Conservation (phyloP, 1,140 invertebrate species). For the Stenopsyche tienmushanensis region DNA sequence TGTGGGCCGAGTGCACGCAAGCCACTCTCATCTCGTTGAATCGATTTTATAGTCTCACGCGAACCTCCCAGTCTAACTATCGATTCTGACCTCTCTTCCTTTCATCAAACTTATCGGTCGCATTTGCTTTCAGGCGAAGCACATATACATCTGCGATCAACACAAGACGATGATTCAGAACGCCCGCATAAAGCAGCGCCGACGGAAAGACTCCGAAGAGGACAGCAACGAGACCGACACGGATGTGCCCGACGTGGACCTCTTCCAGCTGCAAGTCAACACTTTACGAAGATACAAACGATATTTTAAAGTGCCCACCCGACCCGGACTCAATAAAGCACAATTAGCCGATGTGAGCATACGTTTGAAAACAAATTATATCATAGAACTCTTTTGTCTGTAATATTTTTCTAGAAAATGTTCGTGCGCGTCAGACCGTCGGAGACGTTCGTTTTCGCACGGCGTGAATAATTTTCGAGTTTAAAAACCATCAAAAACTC, state of each 20-base stretch:
- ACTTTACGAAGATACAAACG: slow-evolving; percentile 90
- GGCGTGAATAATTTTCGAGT: not conserved
- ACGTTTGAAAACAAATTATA: slow-evolving; percentile 10
- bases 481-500: too few relatives aligned
- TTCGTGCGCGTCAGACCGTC: too few relatives aligned
- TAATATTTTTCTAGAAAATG: too few relatives aligned
- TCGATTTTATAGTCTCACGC: too few relatives aligned
- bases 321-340: slow-evolving; percentile 90
- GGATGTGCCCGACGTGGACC: slow-evolving; percentile 89
- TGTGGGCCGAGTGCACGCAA: too few relatives aligned
- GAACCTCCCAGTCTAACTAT: too few relatives aligned
- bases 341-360: slow-evolving; percentile 91
- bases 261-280: slow-evolving; percentile 90
- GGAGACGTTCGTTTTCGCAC: not conserved
- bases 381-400: too few relatives aligned
- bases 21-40: too few relatives aligned
- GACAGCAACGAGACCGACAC: slow-evolving; percentile 86
- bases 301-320: slow-evolving; percentile 87
- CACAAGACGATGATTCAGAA: slow-evolving; percentile 95
- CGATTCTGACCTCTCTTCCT: too few relatives aligned
- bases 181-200: slow-evolving; percentile 79
- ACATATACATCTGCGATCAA: slow-evolving; percentile 96
- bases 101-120: too few relatives aligned
- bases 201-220: slow-evolving; percentile 89
- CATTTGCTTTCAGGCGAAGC: slow-evolving; percentile 81